Evolutionary conservation across 2,113 vertebrate species (phyloP), one percentile per base, ranked within the genome.

Genomic region (Strix uralensis): DNA sequence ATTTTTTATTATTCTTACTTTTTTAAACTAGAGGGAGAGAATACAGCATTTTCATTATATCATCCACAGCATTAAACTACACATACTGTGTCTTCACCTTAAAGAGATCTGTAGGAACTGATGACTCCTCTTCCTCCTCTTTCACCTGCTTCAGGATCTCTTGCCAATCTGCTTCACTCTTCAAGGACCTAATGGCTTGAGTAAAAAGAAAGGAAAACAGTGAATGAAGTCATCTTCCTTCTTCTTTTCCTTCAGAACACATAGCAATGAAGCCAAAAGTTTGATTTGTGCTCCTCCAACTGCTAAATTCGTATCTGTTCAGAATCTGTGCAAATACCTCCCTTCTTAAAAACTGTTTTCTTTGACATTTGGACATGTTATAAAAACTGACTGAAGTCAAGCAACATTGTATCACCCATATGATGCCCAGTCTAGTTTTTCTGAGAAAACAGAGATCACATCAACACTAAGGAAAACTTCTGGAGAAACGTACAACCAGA

Each of bases 161-260:
- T 80, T 98, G 98, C 99, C 99, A 99, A 95, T 99, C 98, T 71
- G 96, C 97, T 95, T 98, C 99, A 11, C 95, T 98, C 93, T 98
- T 99, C 97, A 99, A 94, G 55, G 98, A 96, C 87, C 98, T 97
- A 96, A 99, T 98, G 55, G 98, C 99, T 99, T 97, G 63, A 98
- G 77, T 61, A 83, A 96, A 97, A 47, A 38, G 55, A 54, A 66
- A 92, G 18, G 34, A 32, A 63, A 95, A 58, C 20, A 92, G 92
- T 80, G 61, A 94, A 72, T 34, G 40, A 86, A 70, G 15, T 54
- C 2, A 92, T 57, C 38, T 65, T 51, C 67, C 7, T 72, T 38
- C 55, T 46, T 73, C 21, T 51, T 81, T 77, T 54, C 63, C n/a
- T 54, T 49, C 66, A 85, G 49, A 89, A 85, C 15, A 75, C 5